Evolutionary conservation across 1,140 invertebrate species (phyloP), one percentile per base, ranked within the genome.

Genomic region (Zaprionus davidi): DNA sequence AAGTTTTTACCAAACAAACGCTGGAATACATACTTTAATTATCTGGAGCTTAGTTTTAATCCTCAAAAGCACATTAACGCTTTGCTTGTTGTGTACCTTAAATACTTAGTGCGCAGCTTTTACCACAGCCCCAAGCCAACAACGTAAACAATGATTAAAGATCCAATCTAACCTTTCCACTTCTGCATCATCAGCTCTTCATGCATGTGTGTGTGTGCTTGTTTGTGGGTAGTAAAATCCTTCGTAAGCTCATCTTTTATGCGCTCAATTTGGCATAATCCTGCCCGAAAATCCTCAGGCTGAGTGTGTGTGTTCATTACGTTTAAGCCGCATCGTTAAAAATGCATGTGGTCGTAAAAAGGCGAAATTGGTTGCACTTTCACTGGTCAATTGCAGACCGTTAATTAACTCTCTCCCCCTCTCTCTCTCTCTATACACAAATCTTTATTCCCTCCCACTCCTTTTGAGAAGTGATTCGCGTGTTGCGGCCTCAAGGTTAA

Each of bases 381-480:
- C 31, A 38, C 44, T 69, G 49, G 57, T 70, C 66, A 57, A 62
- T 44, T 74, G 71, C 71, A 69, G 31, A 20, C 28, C 67, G 57
- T 74, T 74, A 69, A 74, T 74, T 63, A 69, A 63, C 34, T 46
- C 41, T 11, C 6, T 15, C 2, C 9, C 7, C 38, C 9, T 2
- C 38, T n/a, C 15, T n/a, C 38, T 41, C 15, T 6, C 38, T 41
- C 15, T 15, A 3, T 41, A 38, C 41, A n/a, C 5, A 44, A 44
- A 46, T 41, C 5, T 7, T 12, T 41, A 9, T 28, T 5, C 31
- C 20, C 13, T 28, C 2, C 15, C 9, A 22, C 31, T 34, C 9
- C 31, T 34, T 34, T 34, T 11, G 9, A 36, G 38, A 34, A 17
- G 17, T n/a, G 15, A 26, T 9, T 31, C 17, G 64, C 64, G 36